These are phyloP conservation scores for Ectemnius lituratus DNA, from an alignment of 2,888 invertebrate species.

Conservation along the genomic window DNA sequence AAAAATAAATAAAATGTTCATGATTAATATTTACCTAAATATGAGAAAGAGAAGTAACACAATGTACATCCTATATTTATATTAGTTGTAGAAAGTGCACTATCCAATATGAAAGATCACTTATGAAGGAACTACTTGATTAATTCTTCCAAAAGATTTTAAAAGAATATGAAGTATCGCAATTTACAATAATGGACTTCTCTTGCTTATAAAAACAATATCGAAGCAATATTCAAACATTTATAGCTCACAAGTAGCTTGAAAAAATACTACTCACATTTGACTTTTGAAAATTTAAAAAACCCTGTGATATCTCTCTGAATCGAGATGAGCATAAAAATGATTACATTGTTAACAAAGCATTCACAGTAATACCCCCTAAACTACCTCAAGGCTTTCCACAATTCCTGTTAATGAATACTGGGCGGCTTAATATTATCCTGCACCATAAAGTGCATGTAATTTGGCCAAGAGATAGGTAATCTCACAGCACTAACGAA, in stretches of 20 bases:
- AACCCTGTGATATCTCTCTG: conserved; percentile 47
- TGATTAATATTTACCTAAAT: conserved; percentile 3
- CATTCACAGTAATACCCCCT: conserved; percentile 26
- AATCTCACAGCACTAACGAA: conserved; percentile 63
- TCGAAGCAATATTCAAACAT: conserved; percentile 34
- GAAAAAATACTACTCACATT: conserved; percentile 34
- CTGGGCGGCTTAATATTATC: conserved; percentile 45
- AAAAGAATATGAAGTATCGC: conserved; percentile 30
- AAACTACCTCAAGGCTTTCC: conserved; percentile 41
- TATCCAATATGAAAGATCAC: conserved; percentile 20
- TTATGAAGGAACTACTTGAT: conserved; percentile 33
- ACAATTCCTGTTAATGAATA: conserved; percentile 54
- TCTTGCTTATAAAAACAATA: conserved; percentile 13
- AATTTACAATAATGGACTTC: conserved; percentile 41
- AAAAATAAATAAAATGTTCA: conserved; percentile 27
- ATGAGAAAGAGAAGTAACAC: conserved; percentile 5
- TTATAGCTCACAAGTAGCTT: conserved; percentile 14
- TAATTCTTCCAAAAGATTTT: conserved; percentile 29
- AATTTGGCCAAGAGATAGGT: conserved; percentile 44
- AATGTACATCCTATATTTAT: conserved; percentile 18
- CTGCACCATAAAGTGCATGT: conserved; percentile 26
- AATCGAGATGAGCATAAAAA: conserved; percentile 42
- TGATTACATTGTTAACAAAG: conserved; percentile 40
- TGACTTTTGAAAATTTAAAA: conserved; percentile 36
- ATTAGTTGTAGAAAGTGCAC: conserved; percentile 25